phyloP scores from a whole-genome alignment of 2,888 invertebrate genomes.

The Hemithea aestivaria region DNA sequence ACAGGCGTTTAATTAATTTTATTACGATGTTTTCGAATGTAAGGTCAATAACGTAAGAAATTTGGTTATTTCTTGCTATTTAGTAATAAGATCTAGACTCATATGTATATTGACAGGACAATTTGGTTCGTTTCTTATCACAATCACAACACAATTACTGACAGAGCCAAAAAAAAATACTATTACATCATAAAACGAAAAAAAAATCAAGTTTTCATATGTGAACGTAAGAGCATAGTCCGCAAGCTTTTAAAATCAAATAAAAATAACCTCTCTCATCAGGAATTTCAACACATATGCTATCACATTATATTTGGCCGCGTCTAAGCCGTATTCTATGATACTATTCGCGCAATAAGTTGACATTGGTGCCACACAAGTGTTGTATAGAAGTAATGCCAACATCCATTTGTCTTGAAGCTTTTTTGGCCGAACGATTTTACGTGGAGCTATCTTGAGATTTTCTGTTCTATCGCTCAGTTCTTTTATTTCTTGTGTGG shows the following conservation, averaged over 20 bases:
- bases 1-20: constrained; percentile 7
- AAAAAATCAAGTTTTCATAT: too few species aligned
- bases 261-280: constrained; percentile 55
- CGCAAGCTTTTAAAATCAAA: constrained; percentile 34
- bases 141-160: too few species aligned
- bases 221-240: constrained; percentile 65
- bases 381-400: constrained; percentile 62
- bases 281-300: constrained; percentile 52
- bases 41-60: too few species aligned
- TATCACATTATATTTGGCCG: constrained; percentile 62
- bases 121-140: too few species aligned
- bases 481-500: too few species aligned
- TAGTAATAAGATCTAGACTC: too few species aligned
- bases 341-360: constrained; percentile 62
- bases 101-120: too few species aligned
- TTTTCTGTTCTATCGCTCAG: too few species aligned
- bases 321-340: constrained; percentile 65
- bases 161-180: too few species aligned
- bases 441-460: not conserved
- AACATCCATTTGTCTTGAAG: constrained; percentile 56
- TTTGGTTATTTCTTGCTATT: too few species aligned
- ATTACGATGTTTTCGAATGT: too few species aligned
- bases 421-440: constrained; percentile 19
- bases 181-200: too few species aligned
- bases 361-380: constrained; percentile 67